These are phyloP conservation scores for Ornithorhynchus anatinus DNA, from an alignment of 2,113 vertebrate species.

Conservation along the genomic window DNA sequence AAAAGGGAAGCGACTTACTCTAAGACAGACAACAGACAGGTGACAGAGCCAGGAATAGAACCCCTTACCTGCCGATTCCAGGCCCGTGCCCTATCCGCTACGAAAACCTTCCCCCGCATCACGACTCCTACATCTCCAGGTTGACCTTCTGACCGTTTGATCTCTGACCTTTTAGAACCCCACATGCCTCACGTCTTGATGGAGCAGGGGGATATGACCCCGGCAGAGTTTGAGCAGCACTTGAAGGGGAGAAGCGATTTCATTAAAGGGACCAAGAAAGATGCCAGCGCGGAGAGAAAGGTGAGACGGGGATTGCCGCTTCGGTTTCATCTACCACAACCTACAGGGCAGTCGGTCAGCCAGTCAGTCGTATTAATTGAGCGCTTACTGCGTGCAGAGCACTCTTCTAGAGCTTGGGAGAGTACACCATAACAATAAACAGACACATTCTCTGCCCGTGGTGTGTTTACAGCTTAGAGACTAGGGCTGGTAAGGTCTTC, in stretches of 20 bases:
- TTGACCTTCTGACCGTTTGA: no score
- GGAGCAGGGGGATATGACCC: slow-evolving; percentile 91
- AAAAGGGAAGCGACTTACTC: not conserved
- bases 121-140: no score
- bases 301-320: slow-evolving; percentile 76
- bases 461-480: no score
- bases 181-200: slow-evolving; percentile 87
- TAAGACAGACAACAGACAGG: not conserved
- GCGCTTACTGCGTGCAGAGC: no score
- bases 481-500: no score
- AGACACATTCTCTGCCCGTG: no score
- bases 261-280: slow-evolving; percentile 89
- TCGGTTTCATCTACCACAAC: no score
- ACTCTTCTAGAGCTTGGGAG: no score
- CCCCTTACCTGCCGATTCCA: not conserved
- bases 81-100: not conserved
- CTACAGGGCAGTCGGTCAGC: no score
- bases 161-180: slow-evolving; percentile 84
- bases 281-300: slow-evolving; percentile 85
- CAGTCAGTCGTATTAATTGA: no score
- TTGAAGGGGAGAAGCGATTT: slow-evolving; percentile 85
- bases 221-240: slow-evolving; percentile 85
- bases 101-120: not conserved
- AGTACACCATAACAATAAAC: no score
- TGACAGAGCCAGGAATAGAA: not conserved